Conservation (phyloP, 2,797 vertebrate species). For the Onychomys arenicola region DNA sequence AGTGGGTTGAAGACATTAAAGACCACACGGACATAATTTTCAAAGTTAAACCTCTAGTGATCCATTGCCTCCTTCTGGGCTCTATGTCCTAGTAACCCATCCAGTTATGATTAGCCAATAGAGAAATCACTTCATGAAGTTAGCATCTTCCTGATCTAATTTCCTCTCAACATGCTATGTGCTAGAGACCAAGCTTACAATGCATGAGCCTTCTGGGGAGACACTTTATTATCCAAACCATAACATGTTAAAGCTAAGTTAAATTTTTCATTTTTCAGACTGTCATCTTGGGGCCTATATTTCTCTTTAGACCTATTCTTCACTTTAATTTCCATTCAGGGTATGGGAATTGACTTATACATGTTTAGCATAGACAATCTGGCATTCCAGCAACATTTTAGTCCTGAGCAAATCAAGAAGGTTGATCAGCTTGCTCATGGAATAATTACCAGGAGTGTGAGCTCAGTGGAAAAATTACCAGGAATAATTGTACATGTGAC, state of each 20-base stretch:
- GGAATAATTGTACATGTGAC: not conserved
- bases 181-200: not conserved
- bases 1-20: not conserved
- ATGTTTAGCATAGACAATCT: not conserved
- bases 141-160: not conserved
- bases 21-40: not conserved
- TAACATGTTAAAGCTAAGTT: not conserved
- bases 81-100: not conserved
- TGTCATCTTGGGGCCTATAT: not conserved
- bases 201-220: not conserved
- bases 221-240: not conserved
- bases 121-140: not conserved
- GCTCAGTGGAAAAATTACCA: too few relatives aligned
- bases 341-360: not conserved
- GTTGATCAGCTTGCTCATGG: not conserved
- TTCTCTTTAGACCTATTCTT: not conserved
- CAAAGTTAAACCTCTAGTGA: not conserved
- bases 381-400: not conserved
- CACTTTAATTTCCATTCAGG: not conserved
- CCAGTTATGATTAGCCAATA: not conserved
- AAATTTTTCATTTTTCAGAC: not conserved
- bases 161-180: not conserved
- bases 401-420: not conserved
- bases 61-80: not conserved
- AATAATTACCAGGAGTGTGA: not conserved